Percentiles rank a stretch among this genome's conserved stretches.
These are phyloP conservation scores for Calameuta pallipes DNA, from an alignment of 2,888 invertebrate species.

Conservation along the genomic window DNA sequence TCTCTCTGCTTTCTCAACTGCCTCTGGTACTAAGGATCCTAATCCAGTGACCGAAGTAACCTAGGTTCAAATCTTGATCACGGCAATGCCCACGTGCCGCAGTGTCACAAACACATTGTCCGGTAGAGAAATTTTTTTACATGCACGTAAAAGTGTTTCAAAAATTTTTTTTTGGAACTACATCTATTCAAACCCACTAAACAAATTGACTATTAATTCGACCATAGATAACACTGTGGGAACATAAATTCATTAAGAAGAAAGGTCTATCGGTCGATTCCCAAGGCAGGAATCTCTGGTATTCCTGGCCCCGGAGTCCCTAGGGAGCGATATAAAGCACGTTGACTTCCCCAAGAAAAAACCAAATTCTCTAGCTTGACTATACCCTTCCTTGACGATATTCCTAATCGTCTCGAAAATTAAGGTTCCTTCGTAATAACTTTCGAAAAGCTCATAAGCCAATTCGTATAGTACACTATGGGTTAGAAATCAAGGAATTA, in stretches of 20 bases:
- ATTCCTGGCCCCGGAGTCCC: conserved; percentile 16
- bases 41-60: conserved; percentile 18
- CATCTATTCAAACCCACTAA: not conserved
- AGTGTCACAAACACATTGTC: conserved; percentile 26
- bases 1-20: too few relatives aligned
- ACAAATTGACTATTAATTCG: conserved; percentile 31
- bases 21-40: conserved; percentile 16
- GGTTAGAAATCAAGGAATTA: not conserved
- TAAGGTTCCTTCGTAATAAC: too few relatives aligned
- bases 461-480: too few relatives aligned
- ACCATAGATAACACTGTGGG: conserved; percentile 27
- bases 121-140: conserved; percentile 22
- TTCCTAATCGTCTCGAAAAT: not conserved
- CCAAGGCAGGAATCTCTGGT: conserved; percentile 15
- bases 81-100: conserved; percentile 9
- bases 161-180: not conserved
- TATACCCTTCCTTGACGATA: not conserved
- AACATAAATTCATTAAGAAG: conserved; percentile 35
- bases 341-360: not conserved
- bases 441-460: too few relatives aligned
- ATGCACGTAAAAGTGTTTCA: not conserved
- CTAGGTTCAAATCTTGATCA: conserved; percentile 24
- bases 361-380: not conserved
- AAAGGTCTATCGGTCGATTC: conserved; percentile 1
- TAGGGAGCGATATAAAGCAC: conserved; percentile 20